Conservation (phyloP, 2,113 vertebrate species). For the Ailuropoda melanoleuca region DNA sequence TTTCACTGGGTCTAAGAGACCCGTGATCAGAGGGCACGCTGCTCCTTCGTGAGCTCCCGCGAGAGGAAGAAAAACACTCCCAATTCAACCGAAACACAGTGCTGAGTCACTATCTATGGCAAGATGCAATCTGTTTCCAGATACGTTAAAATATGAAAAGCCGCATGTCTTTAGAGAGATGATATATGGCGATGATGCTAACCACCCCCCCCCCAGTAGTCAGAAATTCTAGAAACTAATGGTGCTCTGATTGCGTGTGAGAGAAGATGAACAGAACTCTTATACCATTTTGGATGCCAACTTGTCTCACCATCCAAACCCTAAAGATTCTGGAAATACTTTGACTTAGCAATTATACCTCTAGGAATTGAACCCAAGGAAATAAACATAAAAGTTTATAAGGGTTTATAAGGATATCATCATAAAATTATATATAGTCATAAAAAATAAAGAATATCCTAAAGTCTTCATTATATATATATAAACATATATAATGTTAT, state of each 20-base stretch:
- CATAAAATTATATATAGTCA: not conserved
- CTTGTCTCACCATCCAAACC: not conserved
- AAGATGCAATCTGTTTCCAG: not conserved
- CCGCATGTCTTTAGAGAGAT: not conserved
- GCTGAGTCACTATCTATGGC: not conserved
- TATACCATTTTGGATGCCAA: not conserved
- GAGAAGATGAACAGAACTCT: not conserved
- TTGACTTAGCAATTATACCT: not conserved
- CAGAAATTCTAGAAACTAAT: not conserved
- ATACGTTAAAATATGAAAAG: not conserved
- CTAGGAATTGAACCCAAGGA: not conserved
- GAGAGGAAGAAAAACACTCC: not conserved
- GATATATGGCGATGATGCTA: not conserved
- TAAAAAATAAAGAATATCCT: not conserved
- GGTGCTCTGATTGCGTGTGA: not conserved
- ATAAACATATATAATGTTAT: not conserved
- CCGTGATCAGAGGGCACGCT: not conserved
- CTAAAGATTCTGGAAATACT: not conserved
- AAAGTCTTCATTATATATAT: not conserved
- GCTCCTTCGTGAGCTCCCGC: not conserved
- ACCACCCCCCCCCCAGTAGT: rapidly evolving
- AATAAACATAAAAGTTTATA: not conserved
- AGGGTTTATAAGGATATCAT: not conserved
- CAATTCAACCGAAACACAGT: not conserved
- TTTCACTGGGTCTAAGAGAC: not conserved